Base-by-base conservation (phyloP, 2,113 vertebrate species). In the Leptobrachium ailaonicum region DNA sequence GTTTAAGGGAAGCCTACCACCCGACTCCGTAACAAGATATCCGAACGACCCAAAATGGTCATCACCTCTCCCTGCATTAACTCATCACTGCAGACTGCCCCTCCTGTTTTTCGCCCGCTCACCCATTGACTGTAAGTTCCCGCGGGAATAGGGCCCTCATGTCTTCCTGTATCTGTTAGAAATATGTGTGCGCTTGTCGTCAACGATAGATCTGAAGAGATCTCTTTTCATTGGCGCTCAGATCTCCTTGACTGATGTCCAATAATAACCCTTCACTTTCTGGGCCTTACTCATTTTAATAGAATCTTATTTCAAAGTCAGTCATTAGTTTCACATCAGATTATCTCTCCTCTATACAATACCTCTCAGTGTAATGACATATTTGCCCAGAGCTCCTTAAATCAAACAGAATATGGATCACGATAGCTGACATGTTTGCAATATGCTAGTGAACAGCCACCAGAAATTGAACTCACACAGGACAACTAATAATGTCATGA, bases 401-500 rank as follows among this genome's bases (percentile, higher is more conserved):
- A 77, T 77, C 75, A 77, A 77, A 69, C 75, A n/a, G 47, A 77
- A 70, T 77, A 68, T 44, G 66, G 68, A 69, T 77, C 66, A 77
- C 69, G 75, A 77, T 56, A 58, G 66, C 69, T 77, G 75, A 77
- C 75, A 77, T 77, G 14, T 69, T 66, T 77, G 75, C 75, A 77
- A 77, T 77, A 77, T 77, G 75, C 54, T 70, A 45, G 66, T 77
- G 53, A 77, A 77, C 75, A 77, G 47, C 42, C 75, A 42, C 66
- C 66, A 77, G 75, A 60, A 77, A 77, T 58, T 69, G 66, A 58
- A 69, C 47, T 69, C 68, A 77, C 66, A 41, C 50, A 69, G 68
- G 75, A 67, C 75, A 76, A 43, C 64, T 56, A 67, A 76, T 47
- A 68, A 50, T 69, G 64, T 42, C 54, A 8, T 41, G 41, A 10